Base-by-base conservation (phyloP, 1,140 invertebrate genomes). In the Temnothorax curvispinosus region DNA sequence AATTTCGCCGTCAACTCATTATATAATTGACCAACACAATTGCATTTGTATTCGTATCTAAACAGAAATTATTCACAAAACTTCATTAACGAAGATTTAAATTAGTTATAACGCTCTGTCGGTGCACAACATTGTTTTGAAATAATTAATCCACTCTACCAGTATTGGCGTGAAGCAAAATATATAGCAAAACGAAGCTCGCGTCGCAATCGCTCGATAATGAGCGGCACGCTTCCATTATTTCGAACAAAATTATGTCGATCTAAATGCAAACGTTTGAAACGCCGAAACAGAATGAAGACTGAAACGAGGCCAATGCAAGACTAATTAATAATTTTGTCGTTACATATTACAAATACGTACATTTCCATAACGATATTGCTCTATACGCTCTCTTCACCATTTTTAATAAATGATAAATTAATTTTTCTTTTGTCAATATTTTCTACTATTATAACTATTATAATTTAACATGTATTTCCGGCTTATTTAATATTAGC, bases 21-120 rank as follows among this genome's bases (percentile, higher is more conserved):
- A 71, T 56, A 81, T 81, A 50, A 52, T 54, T 50, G 60, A 38
- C 18, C 44, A n/a, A 35, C 60, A 35, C 60, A 62, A 15, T 41
- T 38, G 54, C 11, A 50, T 69, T 69, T 71, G 64, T 11, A 41
- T 81, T 54, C 47, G 21, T 32, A 54, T 38, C 47, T 81, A 56
- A 71, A 81, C 52, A 78, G 76, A 47, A 78, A 71, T 81, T 81
- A 81, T 81, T 81, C 35, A 81, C 50, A 21, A 81, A 81, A 81
- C n/a, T 67, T 71, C 47, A 65, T 81, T 71, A 81, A 44, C 50
- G 67, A 35, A 1, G 35, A 81, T 81, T 81, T 81, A 81, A 71
- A 71, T 71, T 54, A 71, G 35, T 81, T 56, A 71, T 71, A 69
- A 81, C 64, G 18, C 8, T 27, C 56, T 62, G 54, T 38, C 32